Evolutionary conservation across 2,113 vertebrate genomes (phyloP), one percentile per base, ranked within the genome.

Genomic region (Circaetus gallicus): DNA sequence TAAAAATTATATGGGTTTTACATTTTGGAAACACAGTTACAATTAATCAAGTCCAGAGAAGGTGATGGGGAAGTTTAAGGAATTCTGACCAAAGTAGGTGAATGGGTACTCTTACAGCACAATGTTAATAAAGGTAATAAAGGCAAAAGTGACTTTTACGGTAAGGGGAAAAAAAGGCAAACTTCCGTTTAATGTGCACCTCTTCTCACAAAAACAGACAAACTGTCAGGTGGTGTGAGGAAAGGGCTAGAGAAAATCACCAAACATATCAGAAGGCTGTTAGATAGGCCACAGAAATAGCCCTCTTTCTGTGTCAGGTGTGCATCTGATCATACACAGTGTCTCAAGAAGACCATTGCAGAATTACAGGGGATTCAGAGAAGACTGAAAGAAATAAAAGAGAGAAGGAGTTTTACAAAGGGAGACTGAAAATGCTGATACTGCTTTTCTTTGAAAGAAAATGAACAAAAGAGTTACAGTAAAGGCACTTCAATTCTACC

Each of bases 231-330:
- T 77, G 47, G 42, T 16, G 8, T 43, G 15, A 95, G 36, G 43
- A 87, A 89, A 89, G 42, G 13, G 19, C 9, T 82, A 76, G 59
- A 76, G 42, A 66, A 89, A 78, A 78, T 47, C 24, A 47, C 29
- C 47, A 78, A 62, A 71, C 6, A 47, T 49, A 45, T 61, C 43
- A 74, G 53, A 47, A 94, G 29, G 43, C 28, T 82, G 43, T 69
- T 65, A 71, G 7, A 69, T 40, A 77, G 83, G 36, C 9, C 34
- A 74, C 29, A 78, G 59, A 92, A 87, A 67, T 0, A 71, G 36
- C 18, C 18, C 4, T n/a, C 29, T 36, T 24, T 22, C 34, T 29
- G 16, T 2, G 1, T 0, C 69, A 32, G 15, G 38, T 42, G 42
- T 45, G 55, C 45, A 80, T 56, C n/a, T 47, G n/a, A 79, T 62